phyloP scores from a whole-genome alignment of 2,113 vertebrate species.

The Sander vitreus region DNA sequence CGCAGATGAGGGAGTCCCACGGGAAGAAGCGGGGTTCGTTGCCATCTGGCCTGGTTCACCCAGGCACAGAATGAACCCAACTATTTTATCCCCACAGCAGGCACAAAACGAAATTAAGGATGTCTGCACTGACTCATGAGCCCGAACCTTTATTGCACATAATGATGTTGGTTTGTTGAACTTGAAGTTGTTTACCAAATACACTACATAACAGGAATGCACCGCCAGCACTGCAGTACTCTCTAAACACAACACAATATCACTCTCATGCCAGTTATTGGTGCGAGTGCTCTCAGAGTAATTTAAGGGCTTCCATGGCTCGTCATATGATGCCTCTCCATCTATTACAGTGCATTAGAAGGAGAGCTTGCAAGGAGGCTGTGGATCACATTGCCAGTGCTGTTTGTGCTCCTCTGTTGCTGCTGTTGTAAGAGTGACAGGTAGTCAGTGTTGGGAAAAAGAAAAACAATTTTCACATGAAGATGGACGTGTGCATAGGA shows the following conservation, averaged over 20 bases:
- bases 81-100: constrained; percentile 8
- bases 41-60: constrained; percentile 63
- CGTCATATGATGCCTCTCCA: constrained; percentile 64
- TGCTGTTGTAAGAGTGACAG: constrained; percentile 41
- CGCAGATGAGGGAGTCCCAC: constrained; percentile 67
- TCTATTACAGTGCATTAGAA: constrained; percentile 71
- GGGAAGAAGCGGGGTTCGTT: constrained; percentile 31
- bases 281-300: constrained; percentile 73
- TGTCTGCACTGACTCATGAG: constrained; percentile 7
- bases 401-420: constrained; percentile 35
- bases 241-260: constrained; percentile 63
- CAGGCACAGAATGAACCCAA: constrained; percentile 4
- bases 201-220: constrained; percentile 1
- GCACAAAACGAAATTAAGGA: not conserved
- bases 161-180: constrained; percentile 28
- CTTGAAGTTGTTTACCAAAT: constrained; percentile 31
- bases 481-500: not conserved
- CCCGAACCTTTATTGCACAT: not conserved
- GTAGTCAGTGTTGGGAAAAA: constrained; percentile 1
- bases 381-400: constrained; percentile 43
- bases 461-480: not conserved
- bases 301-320: constrained; percentile 68
- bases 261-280: constrained; percentile 55
- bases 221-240: constrained; percentile 14
- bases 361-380: constrained; percentile 37